Evolutionary conservation across 64 coral and sea anemone species (phyloP).

Genomic region (Montipora foliosa): DNA sequence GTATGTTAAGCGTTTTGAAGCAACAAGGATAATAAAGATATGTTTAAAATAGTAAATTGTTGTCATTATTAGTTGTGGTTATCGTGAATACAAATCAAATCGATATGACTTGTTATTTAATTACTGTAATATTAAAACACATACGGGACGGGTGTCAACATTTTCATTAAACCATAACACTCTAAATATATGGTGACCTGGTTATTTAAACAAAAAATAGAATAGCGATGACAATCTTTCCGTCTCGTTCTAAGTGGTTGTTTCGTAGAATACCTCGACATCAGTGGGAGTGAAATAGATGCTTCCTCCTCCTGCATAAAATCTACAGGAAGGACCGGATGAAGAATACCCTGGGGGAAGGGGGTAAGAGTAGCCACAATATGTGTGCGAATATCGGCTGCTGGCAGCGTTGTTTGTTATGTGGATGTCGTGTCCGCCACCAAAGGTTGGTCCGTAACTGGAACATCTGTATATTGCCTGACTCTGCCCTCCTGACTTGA

Average conservation of each 20-base stretch:
- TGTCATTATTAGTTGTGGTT: too few relatives aligned
- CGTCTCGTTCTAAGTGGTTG: neutral
- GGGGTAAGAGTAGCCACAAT: neutral
- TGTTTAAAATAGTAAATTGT: too few relatives aligned
- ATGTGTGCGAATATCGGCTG: neutral
- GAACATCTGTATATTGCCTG: neutral
- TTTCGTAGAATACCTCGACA: slow-evolving; percentile 30
- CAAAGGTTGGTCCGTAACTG: neutral
- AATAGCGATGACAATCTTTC: too few relatives aligned
- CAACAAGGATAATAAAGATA: too few relatives aligned
- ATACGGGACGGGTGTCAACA: too few relatives aligned
- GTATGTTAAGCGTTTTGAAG: too few relatives aligned
- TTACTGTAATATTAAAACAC: too few relatives aligned
- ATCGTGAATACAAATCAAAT: too few relatives aligned
- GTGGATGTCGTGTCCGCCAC: neutral
- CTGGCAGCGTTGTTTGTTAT: neutral
- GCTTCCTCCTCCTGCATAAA: neutral
- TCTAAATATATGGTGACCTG: too few relatives aligned
- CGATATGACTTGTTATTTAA: too few relatives aligned
- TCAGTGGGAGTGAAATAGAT: neutral
- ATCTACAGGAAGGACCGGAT: neutral
- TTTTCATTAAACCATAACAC: too few relatives aligned
- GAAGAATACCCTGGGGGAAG: neutral
- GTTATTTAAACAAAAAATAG: too few relatives aligned
- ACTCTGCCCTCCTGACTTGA: neutral